A percentile compares a stretch with the other conserved stretches of the same genome.
These are phyloP conservation scores for Leptarthrus brevirostris DNA, from an alignment of 2,888 invertebrate species.

Conservation along the genomic window DNA sequence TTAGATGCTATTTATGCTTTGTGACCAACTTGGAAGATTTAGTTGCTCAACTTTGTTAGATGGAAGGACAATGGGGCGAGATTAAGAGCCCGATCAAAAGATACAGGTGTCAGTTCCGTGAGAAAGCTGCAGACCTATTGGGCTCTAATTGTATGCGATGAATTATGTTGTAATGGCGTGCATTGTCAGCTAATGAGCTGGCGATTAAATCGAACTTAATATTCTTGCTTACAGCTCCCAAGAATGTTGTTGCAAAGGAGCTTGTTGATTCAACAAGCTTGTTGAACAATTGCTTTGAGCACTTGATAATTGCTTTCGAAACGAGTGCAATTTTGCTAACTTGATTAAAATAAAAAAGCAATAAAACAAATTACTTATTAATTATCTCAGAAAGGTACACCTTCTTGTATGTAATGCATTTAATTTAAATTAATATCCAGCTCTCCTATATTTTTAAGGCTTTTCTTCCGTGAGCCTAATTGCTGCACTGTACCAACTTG, in stretches of 20 bases:
- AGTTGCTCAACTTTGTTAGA: conserved; percentile 40
- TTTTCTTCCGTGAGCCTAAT: conserved; percentile 44
- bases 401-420: not conserved
- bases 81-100: conserved; percentile 37
- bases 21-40: conserved; percentile 39
- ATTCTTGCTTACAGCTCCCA: not conserved
- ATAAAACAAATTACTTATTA: conserved; percentile 41
- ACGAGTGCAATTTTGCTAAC: not conserved
- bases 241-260: too few relatives aligned
- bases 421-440: conserved; percentile 13
- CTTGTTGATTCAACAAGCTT: too few relatives aligned
- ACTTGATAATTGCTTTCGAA: conserved; percentile 10
- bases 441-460: conserved; percentile 13
- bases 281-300: not conserved
- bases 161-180: conserved; percentile 28
- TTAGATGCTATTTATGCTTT: conserved; percentile 44
- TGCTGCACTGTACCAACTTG: conserved; percentile 19
- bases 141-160: conserved; percentile 5
- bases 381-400: not conserved
- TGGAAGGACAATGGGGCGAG: conserved; percentile 40
- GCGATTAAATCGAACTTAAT: conserved; percentile 6
- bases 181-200: conserved; percentile 19
- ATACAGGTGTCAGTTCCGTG: conserved; percentile 44
- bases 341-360: conserved; percentile 28
- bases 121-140: conserved; percentile 30